Base-by-base conservation (phyloP, 2,888 invertebrate species). In the Drosophila peninsularis region DNA sequence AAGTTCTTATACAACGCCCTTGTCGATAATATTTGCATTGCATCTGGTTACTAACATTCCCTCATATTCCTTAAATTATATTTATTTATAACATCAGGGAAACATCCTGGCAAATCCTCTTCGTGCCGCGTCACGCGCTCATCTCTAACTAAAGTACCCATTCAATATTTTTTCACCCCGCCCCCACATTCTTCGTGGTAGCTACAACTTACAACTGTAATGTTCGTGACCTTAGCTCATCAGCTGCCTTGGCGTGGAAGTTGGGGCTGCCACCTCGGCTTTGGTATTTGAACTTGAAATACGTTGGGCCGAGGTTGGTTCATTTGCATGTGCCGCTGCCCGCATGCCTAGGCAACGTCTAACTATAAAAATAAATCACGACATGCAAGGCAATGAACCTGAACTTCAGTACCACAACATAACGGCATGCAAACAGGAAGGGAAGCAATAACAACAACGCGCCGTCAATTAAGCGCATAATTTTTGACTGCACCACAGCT, bases 351-450 rank as follows among this genome's bases (percentile, higher is more conserved):
- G 50, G 10, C 24, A 45, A 36, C n/a, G 63, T 63, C 67, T 69
- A 75, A 68, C 73, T 62, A 64, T 69, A 81, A 71, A 79, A 81
- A 77, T 79, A 80, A 80, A 83, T 68, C 73, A 66, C 58, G 62
- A 72, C 88, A 83, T 79, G 84, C 87, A 83, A 88, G 88, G 80
- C 85, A 88, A 81, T 85, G 87, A 85, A 85, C 85, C 80, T 88
- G 87, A 85, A 88, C 85, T 88, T 88, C 78, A 81, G 69, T 67
- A 58, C 60, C 14, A 30, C 34, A 32, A 58, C 64, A 71, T 68
- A 66, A 61, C 60, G 42, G 60, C 60, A 54, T 19, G 49, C 36
- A 67, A 65, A 65, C 65, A 60, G 58, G 72, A 85, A 69, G 63
- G 39, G 42, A 58, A 55, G 19, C 39, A 60, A 65, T 34, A 56